A percentile compares a stretch with the other conserved stretches of the same genome.
Conservation (phyloP, 2,113 vertebrate genomes). For the Lampris megalopsis region DNA sequence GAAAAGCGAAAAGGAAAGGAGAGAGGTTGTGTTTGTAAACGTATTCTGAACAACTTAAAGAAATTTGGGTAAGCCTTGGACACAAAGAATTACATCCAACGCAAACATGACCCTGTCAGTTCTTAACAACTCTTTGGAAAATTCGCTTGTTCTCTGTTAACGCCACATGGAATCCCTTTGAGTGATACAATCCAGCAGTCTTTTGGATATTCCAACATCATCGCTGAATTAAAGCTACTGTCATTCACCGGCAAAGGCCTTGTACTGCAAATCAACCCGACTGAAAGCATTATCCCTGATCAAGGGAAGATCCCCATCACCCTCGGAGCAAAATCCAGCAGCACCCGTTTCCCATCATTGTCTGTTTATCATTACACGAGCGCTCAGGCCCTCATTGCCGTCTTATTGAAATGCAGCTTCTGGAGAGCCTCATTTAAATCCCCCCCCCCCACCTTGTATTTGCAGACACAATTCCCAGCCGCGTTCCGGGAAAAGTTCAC, state of each 20-base stretch:
- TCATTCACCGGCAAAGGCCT: constrained; percentile 29
- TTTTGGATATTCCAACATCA: constrained; percentile 42
- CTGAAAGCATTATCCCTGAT: constrained; percentile 67
- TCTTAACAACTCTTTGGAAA: no score
- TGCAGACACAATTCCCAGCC: constrained; percentile 60
- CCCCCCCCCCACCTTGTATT: constrained; percentile 5
- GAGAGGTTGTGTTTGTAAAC: no score
- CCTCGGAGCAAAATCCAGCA: constrained; percentile 64
- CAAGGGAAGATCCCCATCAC: constrained; percentile 59
- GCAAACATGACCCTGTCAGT: no score
- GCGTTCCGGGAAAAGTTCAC: constrained; percentile 49
- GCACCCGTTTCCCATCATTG: constrained; percentile 60
- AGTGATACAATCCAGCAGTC: neutral
- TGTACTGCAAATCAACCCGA: constrained; percentile 50
- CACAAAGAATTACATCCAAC: no score
- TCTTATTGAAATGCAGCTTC: constrained; percentile 69
- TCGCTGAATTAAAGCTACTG: constrained; percentile 32
- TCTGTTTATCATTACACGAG: constrained; percentile 69
- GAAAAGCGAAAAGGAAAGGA: no score
- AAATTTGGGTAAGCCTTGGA: no score
- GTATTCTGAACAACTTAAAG: no score
- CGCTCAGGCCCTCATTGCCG: constrained; percentile 50
- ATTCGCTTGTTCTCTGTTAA: no score
- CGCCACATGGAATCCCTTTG: constrained; percentile 2
- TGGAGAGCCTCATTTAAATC: constrained; percentile 63